Evolutionary conservation across 1,140 invertebrate species (phyloP), one percentile per base, ranked within the genome.

Genomic region (Formica selysi): DNA sequence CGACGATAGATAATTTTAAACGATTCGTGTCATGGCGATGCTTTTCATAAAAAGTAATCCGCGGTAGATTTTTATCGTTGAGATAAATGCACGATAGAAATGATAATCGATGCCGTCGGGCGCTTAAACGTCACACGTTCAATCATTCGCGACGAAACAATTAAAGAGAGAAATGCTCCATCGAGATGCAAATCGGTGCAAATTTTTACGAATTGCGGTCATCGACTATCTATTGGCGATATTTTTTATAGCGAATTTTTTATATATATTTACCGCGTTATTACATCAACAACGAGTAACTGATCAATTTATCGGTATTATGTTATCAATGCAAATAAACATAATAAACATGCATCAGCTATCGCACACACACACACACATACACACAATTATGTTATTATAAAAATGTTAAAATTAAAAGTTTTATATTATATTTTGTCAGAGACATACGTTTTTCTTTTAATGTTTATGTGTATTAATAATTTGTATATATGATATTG

Each of bases 91-190:
- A 64, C 19, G 32, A n/a, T 16, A n/a, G 22, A 32, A 74, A 61
- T 79, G 61, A 85, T 78, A 85, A 78, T 32, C 29, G 32, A 29
- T 32, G 65, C 51, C n/a, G 38, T 16, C 65, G 78, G 51, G 26
- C 36, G 61, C 61, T 85, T 32, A 67, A 79, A 68, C 26, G 51
- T 67, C 74, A 36, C 38, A 61, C 44, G 44, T 48, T 87, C 73
- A 74, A 86, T 74, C 36, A 71, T 19, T 62, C 41, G 11, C 26
- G 57, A 44, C 68, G 29, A 76, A 76, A 87, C 67, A 86, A 86
- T 78, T 51, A 61, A 86, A 48, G 73, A 78, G 67, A 61, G 22
- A 44, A 57, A 36, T 64, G 73, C 57, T 48, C 48, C 61, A 78
- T 76, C 70, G 57, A 62, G 73, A 84, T 76, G 73, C 71, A 78